phyloP scores from a whole-genome alignment of 2,113 vertebrate species.

The Trematocara stigmaticum region DNA sequence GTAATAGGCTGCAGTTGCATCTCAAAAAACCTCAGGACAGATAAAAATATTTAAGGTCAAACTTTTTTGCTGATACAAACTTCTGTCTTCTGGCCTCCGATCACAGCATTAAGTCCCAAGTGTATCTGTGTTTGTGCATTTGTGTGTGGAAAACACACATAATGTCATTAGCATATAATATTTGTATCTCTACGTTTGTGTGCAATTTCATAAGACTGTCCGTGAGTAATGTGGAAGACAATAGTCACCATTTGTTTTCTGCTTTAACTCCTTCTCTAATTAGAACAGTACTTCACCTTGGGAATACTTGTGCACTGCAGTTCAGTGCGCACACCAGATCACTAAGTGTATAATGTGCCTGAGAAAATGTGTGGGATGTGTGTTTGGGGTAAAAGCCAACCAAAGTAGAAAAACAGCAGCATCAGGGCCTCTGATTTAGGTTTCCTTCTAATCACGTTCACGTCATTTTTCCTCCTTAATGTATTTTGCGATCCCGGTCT shows the following conservation, averaged over 20 bases:
- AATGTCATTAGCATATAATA: neutral
- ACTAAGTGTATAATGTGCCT: neutral
- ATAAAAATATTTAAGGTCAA: neutral
- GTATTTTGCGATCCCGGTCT: neutral
- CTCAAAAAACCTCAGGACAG: neutral
- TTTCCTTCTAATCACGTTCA: neutral
- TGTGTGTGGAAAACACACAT: neutral
- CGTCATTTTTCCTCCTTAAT: neutral
- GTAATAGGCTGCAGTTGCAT: neutral
- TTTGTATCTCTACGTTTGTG: neutral
- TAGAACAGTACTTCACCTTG: neutral
- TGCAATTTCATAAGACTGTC: neutral
- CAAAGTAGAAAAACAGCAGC: constrained; percentile 14
- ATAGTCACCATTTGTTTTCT: constrained; percentile 1
- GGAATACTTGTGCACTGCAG: constrained; percentile 5
- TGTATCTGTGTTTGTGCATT: neutral
- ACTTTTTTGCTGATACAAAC: neutral
- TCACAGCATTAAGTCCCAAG: neutral
- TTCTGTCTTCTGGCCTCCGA: neutral
- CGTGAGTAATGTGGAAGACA: neutral
- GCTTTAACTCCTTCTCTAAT: constrained; percentile 4
- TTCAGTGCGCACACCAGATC: neutral
- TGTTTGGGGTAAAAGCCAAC: neutral
- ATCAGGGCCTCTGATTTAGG: neutral
- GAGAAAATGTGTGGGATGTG: neutral